phyloP scores from a whole-genome alignment of 2,888 invertebrate genomes.

The Bruchidius siliquastri region DNA sequence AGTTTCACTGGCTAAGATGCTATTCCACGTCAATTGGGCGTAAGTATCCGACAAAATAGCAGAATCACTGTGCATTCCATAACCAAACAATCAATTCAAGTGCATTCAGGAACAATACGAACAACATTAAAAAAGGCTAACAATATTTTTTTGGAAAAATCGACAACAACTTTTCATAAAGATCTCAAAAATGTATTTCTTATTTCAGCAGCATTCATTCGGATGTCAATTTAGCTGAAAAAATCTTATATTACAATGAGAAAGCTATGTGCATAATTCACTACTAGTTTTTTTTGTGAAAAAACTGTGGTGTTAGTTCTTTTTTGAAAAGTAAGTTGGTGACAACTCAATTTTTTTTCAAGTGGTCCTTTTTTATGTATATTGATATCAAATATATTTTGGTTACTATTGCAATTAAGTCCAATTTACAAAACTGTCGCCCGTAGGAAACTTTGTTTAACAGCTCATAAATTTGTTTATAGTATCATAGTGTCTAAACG shows the following conservation, averaged over 20 bases:
- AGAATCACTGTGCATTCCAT: too few species aligned
- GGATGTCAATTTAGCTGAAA: conserved; percentile 4
- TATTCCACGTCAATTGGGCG: too few species aligned
- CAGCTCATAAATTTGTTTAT: too few species aligned
- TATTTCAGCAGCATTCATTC: conserved; percentile 6
- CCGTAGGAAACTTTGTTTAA: too few species aligned
- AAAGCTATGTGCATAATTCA: conserved; percentile 23
- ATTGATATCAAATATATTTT: too few species aligned
- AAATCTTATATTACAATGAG: conserved; percentile 18
- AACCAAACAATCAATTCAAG: too few species aligned
- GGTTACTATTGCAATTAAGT: too few species aligned
- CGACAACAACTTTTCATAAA: neutral
- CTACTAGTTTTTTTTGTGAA: conserved; percentile 1
- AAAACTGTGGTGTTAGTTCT: neutral
- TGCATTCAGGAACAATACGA: neutral
- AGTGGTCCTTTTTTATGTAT: too few species aligned
- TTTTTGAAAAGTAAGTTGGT: neutral
- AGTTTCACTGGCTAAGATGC: too few species aligned
- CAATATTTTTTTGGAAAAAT: neutral
- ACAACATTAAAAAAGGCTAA: neutral
- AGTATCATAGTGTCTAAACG: too few species aligned
- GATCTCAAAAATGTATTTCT: neutral
- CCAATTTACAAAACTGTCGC: too few species aligned
- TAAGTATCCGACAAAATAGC: too few species aligned
- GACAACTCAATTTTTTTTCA: neutral